Evolutionary conservation across 2,888 invertebrate species (phyloP), one percentile per base, ranked within the genome.

Genomic region (Pachydiplax longipennis): DNA sequence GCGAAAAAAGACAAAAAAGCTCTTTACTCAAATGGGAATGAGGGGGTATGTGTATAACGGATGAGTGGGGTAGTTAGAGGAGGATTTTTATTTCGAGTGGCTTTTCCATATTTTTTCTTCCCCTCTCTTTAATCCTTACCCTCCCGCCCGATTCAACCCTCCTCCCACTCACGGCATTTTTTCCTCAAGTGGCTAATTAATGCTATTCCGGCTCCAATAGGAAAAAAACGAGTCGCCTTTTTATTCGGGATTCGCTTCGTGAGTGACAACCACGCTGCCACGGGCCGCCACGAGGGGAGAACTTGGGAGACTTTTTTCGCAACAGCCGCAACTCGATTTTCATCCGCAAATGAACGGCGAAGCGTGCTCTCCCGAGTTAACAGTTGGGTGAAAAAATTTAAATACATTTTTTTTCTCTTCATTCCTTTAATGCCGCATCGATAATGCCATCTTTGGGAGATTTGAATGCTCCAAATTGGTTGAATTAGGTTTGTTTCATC

Each of bases 11-110:
- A 73, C 73, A 73, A 73, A 73, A 65, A 73, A 73, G 73, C 73
- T 73, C 73, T 73, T 73, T 25, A 73, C 73, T 31, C 31, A 13
- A 31, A 73, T 73, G 73, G 73, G 73, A 73, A 31, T 31, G 73
- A 73, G 73, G 73, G 65, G 73, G 73, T 25, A 73, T 73, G 15
- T 73, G 73, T 73, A 73, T 73, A 73, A 73, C 48, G 87, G 87
- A 87, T 87, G 87, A 87, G 87, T 87, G 65, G 87, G 87, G 87
- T 87, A 87, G 87, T 87, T 87, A 87, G 87, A 61, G 87, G 65
- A 61, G 58, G 61, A 87, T 87, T 87, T 87, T 37, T 87, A 61
- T 87, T 87, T 87, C 18, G 83, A 87, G 61, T 31, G 61, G 61
- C 31, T 53, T 65, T 31, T 73, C 87, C 65, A 65, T 65, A 87